Base-by-base conservation (phyloP, 2,797 vertebrate species). In the Sebastolobus altivelis region DNA sequence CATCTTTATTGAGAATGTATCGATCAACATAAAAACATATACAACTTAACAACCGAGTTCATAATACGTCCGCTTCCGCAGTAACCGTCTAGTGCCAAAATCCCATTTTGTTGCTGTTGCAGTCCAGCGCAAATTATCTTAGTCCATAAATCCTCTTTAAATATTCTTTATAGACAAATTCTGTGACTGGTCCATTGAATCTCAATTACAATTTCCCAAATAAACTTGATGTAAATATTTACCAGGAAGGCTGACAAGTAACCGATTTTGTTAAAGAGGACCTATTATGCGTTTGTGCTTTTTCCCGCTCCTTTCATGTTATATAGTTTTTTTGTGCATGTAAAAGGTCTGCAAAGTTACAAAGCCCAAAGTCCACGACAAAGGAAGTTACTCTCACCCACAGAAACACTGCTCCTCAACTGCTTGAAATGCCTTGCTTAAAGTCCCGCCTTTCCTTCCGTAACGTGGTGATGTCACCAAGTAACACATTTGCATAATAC, bases 1-100 rank as follows among this genome's bases (percentile, higher is more conserved):
- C 6, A 22, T 22, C 27, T 33, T 70, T 11, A 40, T 58, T 13
- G 22, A 9, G 35, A 49, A 61, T 8, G 8, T 60, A 72, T 33
- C 7, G 58, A 72, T 59, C 27, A 46, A 43, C 56, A 60, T 46
- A 70, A 70, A 68, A 20, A 70, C 54, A 29, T 3, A n/a, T 25
- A 43, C 43, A 54, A 12, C 55, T 46, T 31, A 18, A 59, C 49
- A 59, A 55, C 25, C 52, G 59, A 31, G n/a, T 65, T 54, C 33
- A 40, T 29, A 29, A 14, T 49, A 8, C 2, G 54, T 29, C 43
- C 29, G 29, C 35, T 2, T 58, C n/a, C 1, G 12, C 40, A 16
- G 22, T 56, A 13, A 43, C 16, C n/a, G 29, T 65, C 37, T 37
- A 8, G 4, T 38, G 27, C 25, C 8, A 40, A n/a, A n/a, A n/a